Evolutionary conservation across 2,797 vertebrate genomes (phyloP).

Genomic region (Myotis vivesi): DNA sequence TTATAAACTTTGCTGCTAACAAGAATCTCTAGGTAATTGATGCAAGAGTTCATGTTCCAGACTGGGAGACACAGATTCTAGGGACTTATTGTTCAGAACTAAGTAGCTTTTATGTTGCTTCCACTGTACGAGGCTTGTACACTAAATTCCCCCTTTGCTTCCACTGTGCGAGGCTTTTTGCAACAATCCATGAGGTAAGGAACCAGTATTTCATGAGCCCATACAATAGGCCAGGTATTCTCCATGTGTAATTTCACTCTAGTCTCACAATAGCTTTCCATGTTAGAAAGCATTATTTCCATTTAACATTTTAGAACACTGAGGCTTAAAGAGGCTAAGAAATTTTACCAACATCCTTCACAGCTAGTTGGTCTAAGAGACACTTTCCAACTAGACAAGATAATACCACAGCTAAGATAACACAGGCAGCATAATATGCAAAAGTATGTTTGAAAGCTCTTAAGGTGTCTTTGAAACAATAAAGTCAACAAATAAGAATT

Average conservation of each 20-base stretch:
- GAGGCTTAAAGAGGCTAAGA: not conserved
- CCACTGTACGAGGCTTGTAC: not conserved
- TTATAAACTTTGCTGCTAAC: not conserved
- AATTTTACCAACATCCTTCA: not conserved
- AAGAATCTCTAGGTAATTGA: not conserved
- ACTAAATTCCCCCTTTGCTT: not conserved
- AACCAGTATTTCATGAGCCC: not conserved
- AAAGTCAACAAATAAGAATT: slow-evolving; percentile 25
- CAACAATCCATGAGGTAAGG: not conserved
- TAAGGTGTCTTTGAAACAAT: not conserved
- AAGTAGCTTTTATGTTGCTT: not conserved
- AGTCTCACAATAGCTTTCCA: not conserved
- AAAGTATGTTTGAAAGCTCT: not conserved
- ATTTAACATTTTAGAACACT: not conserved
- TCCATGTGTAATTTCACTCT: not conserved
- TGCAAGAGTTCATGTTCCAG: not conserved
- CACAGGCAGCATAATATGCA: not conserved
- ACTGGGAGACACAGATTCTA: not conserved
- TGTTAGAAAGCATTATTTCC: not conserved
- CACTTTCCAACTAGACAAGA: not conserved
- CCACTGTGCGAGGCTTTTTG: not conserved
- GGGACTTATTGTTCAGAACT: not conserved
- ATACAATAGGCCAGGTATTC: not conserved
- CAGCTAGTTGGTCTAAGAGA: not conserved
- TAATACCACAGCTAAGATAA: not conserved